Evolutionary conservation across 2,113 vertebrate genomes (phyloP).

Genomic region (Galbula dea): DNA sequence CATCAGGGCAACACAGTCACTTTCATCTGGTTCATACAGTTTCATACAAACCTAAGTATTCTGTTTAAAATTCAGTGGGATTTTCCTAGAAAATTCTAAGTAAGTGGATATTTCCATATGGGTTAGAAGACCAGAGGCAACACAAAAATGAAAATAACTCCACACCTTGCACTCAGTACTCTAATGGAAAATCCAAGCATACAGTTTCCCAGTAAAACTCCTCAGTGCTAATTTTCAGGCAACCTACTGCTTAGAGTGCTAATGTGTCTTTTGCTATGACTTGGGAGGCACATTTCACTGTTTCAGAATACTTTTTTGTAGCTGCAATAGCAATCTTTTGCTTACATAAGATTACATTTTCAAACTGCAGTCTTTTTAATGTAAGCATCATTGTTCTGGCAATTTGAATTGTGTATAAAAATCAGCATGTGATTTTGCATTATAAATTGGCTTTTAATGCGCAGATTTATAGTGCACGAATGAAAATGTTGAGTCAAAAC

Average conservation of each 20-base stretch:
- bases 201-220: not conserved
- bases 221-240: not conserved
- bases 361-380: not conserved
- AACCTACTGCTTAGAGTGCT: not conserved
- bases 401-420: constrained; percentile 23
- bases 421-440: constrained; percentile 19
- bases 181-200: not conserved
- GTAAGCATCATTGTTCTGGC: not conserved
- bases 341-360: not conserved
- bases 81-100: constrained; percentile 1
- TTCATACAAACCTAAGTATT: not conserved
- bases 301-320: not conserved
- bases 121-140: not conserved
- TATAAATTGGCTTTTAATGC: constrained; percentile 15
- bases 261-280: constrained; percentile 6
- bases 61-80: not conserved
- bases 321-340: not conserved
- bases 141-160: not conserved
- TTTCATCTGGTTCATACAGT: not conserved
- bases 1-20: not conserved
- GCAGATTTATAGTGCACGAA: not conserved
- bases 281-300: not conserved
- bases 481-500: not conserved
- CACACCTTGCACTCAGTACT: not conserved
- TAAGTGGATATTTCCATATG: not conserved